A percentile compares a stretch with the other conserved stretches of the same genome.
These are phyloP conservation scores for Gasteruption jaculator DNA, from an alignment of 2,888 invertebrate genomes.

Conservation along the genomic window DNA sequence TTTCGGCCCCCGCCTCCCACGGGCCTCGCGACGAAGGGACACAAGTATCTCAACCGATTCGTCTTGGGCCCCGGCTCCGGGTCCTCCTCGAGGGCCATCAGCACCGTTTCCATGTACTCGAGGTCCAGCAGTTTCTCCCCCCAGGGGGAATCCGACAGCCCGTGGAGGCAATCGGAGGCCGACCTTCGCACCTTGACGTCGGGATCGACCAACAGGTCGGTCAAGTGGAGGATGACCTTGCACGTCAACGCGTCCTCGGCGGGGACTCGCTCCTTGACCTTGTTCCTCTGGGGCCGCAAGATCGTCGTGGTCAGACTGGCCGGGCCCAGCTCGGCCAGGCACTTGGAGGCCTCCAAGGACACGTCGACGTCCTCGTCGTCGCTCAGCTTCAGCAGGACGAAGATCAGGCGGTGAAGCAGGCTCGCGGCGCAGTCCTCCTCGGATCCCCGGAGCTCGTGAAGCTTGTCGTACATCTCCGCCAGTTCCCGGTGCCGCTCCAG, in stretches of 20 bases:
- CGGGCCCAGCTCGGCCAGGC: conserved; percentile 74
- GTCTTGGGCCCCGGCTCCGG: no score
- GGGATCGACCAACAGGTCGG: conserved; percentile 57
- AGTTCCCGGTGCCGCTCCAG: conserved; percentile 56
- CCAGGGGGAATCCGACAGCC: conserved; percentile 50
- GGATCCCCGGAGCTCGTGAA: conserved; percentile 58
- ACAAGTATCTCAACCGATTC: conserved; percentile 19
- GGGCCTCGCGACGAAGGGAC: conserved; percentile 20
- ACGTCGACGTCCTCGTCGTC: conserved; percentile 50
- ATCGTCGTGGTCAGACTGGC: conserved; percentile 68
- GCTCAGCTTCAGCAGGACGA: conserved; percentile 57
- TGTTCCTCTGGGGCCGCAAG: conserved; percentile 55
- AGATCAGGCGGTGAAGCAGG: conserved; percentile 61
- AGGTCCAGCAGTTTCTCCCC: conserved; percentile 20
- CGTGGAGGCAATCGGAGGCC: conserved; percentile 56
- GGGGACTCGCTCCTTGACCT: conserved; percentile 41
- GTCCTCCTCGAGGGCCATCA: no score
- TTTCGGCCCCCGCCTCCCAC: no score
- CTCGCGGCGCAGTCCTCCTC: conserved; percentile 64
- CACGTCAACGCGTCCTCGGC: conserved; percentile 55
- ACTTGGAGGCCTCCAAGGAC: conserved; percentile 65
- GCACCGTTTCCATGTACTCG: no score
- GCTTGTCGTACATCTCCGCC: conserved; percentile 53
- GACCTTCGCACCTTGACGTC: conserved; percentile 57
- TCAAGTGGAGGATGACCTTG: conserved; percentile 51